These are phyloP conservation scores for Ranitomeya imitator DNA, from an alignment of 2,113 vertebrate species.

Conservation along the genomic window DNA sequence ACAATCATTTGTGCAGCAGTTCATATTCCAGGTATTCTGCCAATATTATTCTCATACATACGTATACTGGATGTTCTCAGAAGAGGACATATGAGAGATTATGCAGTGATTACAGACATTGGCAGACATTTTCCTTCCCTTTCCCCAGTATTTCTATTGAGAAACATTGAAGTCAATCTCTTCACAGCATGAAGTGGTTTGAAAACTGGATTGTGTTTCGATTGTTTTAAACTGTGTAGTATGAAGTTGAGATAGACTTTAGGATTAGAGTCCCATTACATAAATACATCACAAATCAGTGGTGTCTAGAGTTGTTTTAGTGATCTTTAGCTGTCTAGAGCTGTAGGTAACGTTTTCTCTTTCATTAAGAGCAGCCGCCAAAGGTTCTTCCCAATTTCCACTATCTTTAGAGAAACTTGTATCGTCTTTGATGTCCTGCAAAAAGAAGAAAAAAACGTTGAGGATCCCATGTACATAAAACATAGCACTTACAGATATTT, in stretches of 20 bases:
- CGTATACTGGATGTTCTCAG: not conserved
- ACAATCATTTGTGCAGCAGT: not conserved
- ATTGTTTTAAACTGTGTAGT: not conserved
- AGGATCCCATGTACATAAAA: not conserved
- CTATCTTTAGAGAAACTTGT: accelerated
- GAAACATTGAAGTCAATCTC: not conserved
- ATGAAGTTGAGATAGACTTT: not conserved
- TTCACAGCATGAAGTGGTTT: not conserved
- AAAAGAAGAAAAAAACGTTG: not conserved
- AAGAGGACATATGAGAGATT: not conserved
- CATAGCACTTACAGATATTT: not conserved
- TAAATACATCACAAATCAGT: slow-evolving; percentile 79
- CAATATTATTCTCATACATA: not conserved
- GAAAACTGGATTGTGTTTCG: not conserved
- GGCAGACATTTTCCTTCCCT: not conserved
- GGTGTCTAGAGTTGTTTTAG: slow-evolving; percentile 74
- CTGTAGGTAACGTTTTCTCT: slow-evolving; percentile 51
- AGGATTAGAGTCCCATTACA: not conserved
- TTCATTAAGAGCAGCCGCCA: slow-evolving; percentile 71
- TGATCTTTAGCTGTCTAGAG: too few relatives aligned
- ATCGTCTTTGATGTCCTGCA: not conserved
- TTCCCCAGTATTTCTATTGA: not conserved
- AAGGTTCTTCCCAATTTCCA: slow-evolving; percentile 64
- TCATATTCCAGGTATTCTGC: not conserved
- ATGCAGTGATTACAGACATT: not conserved